A percentile compares a stretch with the other conserved stretches of the same genome.
These are phyloP conservation scores for Eurystomus gularis DNA, from an alignment of 2,113 vertebrate genomes.

Conservation along the genomic window DNA sequence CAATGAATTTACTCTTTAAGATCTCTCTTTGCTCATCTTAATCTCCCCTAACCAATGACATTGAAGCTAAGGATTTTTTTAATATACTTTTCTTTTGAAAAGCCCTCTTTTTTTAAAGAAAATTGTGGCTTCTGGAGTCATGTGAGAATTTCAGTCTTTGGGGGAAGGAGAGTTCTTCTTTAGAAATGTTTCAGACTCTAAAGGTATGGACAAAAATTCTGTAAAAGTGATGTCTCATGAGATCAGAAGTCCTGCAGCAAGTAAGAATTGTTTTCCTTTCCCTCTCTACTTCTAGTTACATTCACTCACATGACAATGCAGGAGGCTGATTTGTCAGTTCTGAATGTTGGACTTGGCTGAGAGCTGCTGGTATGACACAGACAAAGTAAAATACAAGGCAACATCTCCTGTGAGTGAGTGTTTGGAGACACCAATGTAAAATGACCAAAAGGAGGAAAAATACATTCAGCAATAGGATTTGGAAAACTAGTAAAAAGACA, in stretches of 20 bases:
- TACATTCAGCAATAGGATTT: background rate
- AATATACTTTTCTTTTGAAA: background rate
- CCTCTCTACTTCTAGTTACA: background rate
- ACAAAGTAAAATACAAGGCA: background rate
- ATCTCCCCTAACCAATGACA: background rate
- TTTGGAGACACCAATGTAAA: background rate
- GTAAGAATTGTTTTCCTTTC: background rate
- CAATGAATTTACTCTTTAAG: background rate
- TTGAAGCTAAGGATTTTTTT: background rate
- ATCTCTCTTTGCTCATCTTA: background rate
- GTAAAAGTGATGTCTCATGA: background rate
- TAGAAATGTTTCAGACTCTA: background rate
- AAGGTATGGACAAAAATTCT: background rate
- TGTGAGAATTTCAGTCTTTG: background rate
- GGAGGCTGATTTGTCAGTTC: background rate
- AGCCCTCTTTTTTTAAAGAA: background rate
- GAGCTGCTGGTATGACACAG: background rate
- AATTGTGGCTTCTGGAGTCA: background rate
- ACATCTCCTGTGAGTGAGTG: background rate
- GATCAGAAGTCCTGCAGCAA: background rate
- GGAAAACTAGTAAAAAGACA: background rate
- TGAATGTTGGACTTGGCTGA: background rate
- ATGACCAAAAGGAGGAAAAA: slow-evolving; percentile 21
- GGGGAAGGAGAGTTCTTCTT: background rate
- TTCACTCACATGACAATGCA: background rate